Evolutionary conservation across 2,113 vertebrate genomes (phyloP), one percentile per base, ranked within the genome.

Genomic region (Etheostoma cragini): DNA sequence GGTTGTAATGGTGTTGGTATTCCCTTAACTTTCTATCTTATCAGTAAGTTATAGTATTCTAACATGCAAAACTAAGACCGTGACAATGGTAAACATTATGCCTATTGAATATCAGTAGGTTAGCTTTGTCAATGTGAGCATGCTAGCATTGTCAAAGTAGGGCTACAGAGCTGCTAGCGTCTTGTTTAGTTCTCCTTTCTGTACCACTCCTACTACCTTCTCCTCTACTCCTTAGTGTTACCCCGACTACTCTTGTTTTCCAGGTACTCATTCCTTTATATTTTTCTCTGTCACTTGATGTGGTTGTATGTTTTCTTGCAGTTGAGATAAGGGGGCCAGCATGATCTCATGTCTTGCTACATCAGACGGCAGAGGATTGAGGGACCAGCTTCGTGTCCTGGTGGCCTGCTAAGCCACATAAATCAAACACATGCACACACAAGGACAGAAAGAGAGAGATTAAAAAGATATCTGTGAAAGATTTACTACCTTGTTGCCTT

Each of bases 401-500:
- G 82, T 82, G 80, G 81, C 83, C 74, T 57, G 82, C 88, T 78
- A 80, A 79, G 88, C 77, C 72, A 81, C 87, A 94, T 94, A 92
- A 92, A 94, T 94, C 91, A 92, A 89, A 84, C 73, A 72, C 82
- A 76, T 76, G 72, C 80, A 81, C 87, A 82, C 79, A 87, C 82
- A 86, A 88, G 92, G 90, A 90, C 93, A 88, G 87, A 72, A 73
- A 90, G 79, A 86, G 81, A 91, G 53, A 95, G 93, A 95, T 94
- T 93, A 93, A 94, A 94, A 93, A 91, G 81, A 93, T 91, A 88
- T 78, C 77, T 73, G 76, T 76, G 89, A 86, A 68, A 89, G 91
- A 95, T 94, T 94, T 93, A 95, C 90, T 88, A 72, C 88, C 84
- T 49, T 64, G 78, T 89, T 90, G 63, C 90, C 90, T 93, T 93